Evolutionary conservation across 1,140 invertebrate species (phyloP), one percentile per base, ranked within the genome.

Genomic region (Cotesia chilonis): DNA sequence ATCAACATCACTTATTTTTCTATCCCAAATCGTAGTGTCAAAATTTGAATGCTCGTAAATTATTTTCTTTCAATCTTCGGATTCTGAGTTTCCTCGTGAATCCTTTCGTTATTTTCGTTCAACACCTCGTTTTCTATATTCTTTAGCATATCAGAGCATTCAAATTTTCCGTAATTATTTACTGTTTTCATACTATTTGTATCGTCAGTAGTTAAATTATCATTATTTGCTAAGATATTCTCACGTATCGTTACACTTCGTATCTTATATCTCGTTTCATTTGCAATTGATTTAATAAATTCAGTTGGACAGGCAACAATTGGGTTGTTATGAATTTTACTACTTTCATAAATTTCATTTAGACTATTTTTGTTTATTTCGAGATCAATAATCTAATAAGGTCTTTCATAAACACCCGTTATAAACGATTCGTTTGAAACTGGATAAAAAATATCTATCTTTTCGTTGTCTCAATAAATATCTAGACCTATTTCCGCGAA

Each of bases 1-100:
- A 17, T 76, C 66, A 10, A 68, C 20, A 51, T 76, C 60, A 52
- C 69, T 3, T 20, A 78, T 10, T 68, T 73, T 70, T 65, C 73
- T 70, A 64, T 78, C 73, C 76, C 71, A 75, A 9, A 75, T 65
- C 3, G 73, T 70, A 14, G 52, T 63, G 41, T 78, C 71, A 52
- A 78, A 78, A 17, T 76, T 73, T 35, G 70, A 70, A 41, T 68
- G 20, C 60, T 74, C 68, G 57, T 69, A 63, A 28, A 57, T 59
- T 35, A 63, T 61, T 37, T 68, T 51, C 57, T 61, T 54, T 28
- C 57, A 12, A 0, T 68, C 20, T 52, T 63, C 12, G 54, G 3
- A 12, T n/a, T 73, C 28, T 59, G 55, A 52, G n/a, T 41, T 36
- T 47, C 54, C 17, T 14, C 64, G 36, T 67, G 36, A 9, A 55